phyloP scores from a whole-genome alignment of 2,113 vertebrate genomes.

The Oenanthe melanoleuca region DNA sequence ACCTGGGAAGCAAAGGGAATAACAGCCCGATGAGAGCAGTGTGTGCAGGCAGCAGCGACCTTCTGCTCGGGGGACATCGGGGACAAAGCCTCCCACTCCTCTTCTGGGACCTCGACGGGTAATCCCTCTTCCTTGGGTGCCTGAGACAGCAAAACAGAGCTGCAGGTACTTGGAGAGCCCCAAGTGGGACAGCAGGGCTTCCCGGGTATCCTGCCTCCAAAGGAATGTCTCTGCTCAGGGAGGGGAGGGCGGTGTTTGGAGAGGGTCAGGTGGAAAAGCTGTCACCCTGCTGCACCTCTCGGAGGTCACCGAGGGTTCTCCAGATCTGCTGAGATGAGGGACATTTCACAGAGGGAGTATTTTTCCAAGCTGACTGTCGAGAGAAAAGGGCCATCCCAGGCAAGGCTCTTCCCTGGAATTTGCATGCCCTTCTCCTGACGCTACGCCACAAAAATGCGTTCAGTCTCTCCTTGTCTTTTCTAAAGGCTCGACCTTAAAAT shows the following conservation, averaged over 20 bases:
- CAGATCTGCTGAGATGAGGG: background rate
- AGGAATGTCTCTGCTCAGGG: background rate
- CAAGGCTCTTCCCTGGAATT: background rate
- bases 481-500: background rate
- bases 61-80: background rate
- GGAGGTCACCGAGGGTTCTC: rapidly evolving
- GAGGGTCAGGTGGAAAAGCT: background rate
- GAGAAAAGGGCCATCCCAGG: background rate
- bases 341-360: background rate
- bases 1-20: background rate
- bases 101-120: rapidly evolving
- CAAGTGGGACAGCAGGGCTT: rapidly evolving
- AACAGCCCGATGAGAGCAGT: rapidly evolving
- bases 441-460: background rate
- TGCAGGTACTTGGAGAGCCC: background rate
- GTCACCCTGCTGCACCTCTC: background rate
- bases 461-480: background rate
- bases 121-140: background rate
- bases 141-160: background rate
- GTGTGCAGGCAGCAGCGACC: rapidly evolving
- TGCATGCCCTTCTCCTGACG: background rate
- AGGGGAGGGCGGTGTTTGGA: rapidly evolving
- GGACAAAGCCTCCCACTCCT: background rate
- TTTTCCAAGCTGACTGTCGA: background rate
- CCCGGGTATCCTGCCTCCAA: rapidly evolving